A percentile compares a stretch with the other conserved stretches of the same genome.
phyloP scores from a whole-genome alignment of 2,113 vertebrate species.

The Beaufortia kweichowensis region DNA sequence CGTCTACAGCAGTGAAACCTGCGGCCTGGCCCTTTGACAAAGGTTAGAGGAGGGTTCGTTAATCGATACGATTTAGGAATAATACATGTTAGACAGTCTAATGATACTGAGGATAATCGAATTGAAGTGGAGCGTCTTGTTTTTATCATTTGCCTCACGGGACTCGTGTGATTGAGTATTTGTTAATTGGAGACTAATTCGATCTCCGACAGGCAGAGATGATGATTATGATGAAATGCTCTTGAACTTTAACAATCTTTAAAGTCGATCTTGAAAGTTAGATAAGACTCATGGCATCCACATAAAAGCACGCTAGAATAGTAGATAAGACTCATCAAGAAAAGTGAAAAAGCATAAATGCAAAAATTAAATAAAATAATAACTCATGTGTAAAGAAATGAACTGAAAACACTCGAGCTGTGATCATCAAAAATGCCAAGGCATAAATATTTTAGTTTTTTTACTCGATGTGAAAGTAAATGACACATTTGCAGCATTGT shows the following conservation, averaged over 20 bases:
- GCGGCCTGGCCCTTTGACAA: slow-evolving; percentile 30
- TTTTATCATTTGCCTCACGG: slow-evolving; percentile 36
- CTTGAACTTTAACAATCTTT: background rate
- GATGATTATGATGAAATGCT: slow-evolving; percentile 47
- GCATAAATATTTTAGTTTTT: too few relatives aligned
- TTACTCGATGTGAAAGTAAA: too few relatives aligned
- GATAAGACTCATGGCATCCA: too few relatives aligned
- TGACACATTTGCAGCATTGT: too few relatives aligned
- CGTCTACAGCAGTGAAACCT: slow-evolving; percentile 52
- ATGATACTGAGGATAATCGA: slow-evolving; percentile 58
- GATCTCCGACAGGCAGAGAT: slow-evolving; percentile 38
- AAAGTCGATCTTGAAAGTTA: background rate
- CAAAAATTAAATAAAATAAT: too few relatives aligned
- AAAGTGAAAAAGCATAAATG: background rate
- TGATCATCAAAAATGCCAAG: too few relatives aligned
- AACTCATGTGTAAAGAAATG: too few relatives aligned
- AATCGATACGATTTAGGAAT: slow-evolving; percentile 56
- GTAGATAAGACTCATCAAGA: background rate
- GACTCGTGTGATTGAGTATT: slow-evolving; percentile 49
- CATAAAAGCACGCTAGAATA: too few relatives aligned
- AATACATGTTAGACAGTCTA: slow-evolving; percentile 61
- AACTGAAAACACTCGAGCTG: too few relatives aligned
- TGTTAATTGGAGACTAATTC: slow-evolving; percentile 57
- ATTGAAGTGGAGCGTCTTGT: slow-evolving; percentile 47
- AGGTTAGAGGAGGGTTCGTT: slow-evolving; percentile 38